Conservation (phyloP, 35 echinoderm and acorn worm genomes). For the Eucidaris tribuloides region DNA sequence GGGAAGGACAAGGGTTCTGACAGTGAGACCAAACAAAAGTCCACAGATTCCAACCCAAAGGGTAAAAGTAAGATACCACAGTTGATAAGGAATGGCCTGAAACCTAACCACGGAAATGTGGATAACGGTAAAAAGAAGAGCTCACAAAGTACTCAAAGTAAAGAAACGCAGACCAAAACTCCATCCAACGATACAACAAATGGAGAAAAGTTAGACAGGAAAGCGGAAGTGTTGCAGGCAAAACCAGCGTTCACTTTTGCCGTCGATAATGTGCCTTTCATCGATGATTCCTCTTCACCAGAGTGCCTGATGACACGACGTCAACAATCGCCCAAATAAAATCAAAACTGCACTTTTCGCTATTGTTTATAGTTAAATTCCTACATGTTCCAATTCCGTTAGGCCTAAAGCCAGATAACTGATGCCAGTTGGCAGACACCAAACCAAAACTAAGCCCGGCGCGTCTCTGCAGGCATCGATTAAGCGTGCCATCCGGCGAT, state of each 20-base stretch:
- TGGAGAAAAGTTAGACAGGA: too few relatives aligned
- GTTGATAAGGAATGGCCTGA: constrained; percentile 42
- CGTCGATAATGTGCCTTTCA: constrained; percentile 49
- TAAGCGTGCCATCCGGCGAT: neutral
- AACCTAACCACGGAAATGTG: neutral
- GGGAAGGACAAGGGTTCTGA: constrained; percentile 6
- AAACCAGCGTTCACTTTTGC: constrained; percentile 18
- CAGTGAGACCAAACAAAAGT: neutral
- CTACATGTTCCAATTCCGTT: neutral
- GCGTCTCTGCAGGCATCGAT: neutral
- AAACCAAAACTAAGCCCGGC: constrained; percentile 2
- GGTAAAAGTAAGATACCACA: constrained; percentile 48
- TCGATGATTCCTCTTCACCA: constrained; percentile 38
- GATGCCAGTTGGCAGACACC: neutral
- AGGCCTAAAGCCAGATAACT: neutral
- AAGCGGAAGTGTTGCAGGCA: too few relatives aligned
- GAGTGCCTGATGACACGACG: neutral
- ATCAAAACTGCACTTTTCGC: too few relatives aligned
- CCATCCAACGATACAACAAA: too few relatives aligned
- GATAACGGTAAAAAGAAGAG: constrained; percentile 21
- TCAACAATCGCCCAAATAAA: too few relatives aligned
- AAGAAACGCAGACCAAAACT: too few relatives aligned
- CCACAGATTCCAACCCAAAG: constrained; percentile 11
- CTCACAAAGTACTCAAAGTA: too few relatives aligned
- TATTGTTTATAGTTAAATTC: neutral